Evolutionary conservation across 2,797 vertebrate genomes (phyloP).

Genomic region (Macrochelys suwanniensis): DNA sequence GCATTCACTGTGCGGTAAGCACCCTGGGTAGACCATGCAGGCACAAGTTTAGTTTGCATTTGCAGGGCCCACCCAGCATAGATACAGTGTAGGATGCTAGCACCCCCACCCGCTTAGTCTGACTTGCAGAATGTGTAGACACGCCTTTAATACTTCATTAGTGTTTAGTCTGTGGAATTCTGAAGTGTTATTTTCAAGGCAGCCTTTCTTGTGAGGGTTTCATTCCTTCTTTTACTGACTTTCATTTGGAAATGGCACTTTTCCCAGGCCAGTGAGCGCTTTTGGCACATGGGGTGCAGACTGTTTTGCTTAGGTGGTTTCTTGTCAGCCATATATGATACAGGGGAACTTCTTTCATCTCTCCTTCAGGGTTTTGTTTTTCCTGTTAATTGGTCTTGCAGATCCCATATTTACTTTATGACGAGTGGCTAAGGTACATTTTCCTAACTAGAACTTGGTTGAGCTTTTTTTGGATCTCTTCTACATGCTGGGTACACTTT

Average conservation of each 20-base stretch:
- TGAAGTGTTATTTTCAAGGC: neutral
- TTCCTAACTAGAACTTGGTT: neutral
- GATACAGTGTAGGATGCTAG: neutral
- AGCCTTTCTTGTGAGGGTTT: neutral
- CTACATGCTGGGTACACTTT: conserved; percentile 13
- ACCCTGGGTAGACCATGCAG: neutral
- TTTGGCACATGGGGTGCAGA: neutral
- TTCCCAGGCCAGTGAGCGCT: conserved; percentile 17
- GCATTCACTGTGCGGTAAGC: neutral
- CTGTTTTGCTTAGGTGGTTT: neutral
- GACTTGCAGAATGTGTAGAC: neutral
- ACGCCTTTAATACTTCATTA: neutral
- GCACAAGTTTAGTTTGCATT: neutral
- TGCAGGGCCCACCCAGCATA: neutral
- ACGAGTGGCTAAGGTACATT: neutral
- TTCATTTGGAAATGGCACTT: conserved; percentile 25
- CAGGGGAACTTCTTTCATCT: neutral
- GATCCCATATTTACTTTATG: neutral
- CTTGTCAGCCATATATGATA: neutral
- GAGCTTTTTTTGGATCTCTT: neutral
- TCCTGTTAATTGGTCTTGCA: neutral
- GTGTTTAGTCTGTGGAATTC: neutral
- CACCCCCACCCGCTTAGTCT: neutral
- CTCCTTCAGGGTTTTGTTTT: neutral
- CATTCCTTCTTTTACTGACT: neutral